Base-by-base conservation (phyloP, 2,113 vertebrate species). In the Sinocyclocheilus anophthalmus region DNA sequence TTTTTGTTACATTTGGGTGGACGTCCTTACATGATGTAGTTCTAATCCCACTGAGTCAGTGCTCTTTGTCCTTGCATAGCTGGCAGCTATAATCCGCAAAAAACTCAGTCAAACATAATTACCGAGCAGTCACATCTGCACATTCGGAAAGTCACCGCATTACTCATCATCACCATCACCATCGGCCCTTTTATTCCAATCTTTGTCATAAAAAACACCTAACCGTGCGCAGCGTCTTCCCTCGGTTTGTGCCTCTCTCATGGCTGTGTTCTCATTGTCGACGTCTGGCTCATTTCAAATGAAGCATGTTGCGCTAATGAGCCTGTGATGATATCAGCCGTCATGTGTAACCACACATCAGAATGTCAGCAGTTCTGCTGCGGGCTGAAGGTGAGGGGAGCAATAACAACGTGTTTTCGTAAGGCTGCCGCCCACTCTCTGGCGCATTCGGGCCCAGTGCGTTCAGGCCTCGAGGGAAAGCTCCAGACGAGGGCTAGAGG, bases 11-110 rank as follows among this genome's bases (percentile, higher is more conserved):
- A 88, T 84, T 83, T 78, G 87, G 87, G 73, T 83, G 85, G 84
- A 83, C 81, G 87, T 86, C 88, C 85, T 86, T 87, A 83, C 86
- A 90, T 84, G 86, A 88, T 86, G 86, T 90, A 88, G 24, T 72
- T 84, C 78, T 91, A 90, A 91, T 90, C 90, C 87, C 87, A 89
- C 83, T 75, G 80, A 89, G 89, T 88, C 89, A 87, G 57, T 87
- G 87, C 85, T 88, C 67, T 88, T 84, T 85, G 87, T 88, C 89
- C 75, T 84, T 85, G 77, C 81, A 84, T 69, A 83, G 79, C 83
- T 85, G 84, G 37, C 78, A 88, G 83, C 87, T 76, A 61, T 90
- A 91, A 91, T 91, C 86, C 83, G 81, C 70, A 85, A 83, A 81
- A 77, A 18, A 80, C 75, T 86, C 85, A 39, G 87, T 87, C 82